phyloP scores from a whole-genome alignment of 2,888 invertebrate species.

The Pomacea canaliculata region DNA sequence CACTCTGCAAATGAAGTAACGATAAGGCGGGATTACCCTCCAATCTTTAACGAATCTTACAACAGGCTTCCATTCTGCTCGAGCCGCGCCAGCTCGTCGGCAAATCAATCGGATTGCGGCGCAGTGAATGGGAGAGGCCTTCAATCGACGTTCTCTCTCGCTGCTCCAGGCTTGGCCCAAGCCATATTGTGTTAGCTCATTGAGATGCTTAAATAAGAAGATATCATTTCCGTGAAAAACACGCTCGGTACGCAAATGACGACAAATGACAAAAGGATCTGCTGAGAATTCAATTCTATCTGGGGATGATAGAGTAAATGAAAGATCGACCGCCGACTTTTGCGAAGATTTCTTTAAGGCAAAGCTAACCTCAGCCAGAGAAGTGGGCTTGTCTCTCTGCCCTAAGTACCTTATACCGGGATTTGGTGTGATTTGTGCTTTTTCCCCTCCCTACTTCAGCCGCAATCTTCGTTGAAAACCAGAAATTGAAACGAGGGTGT shows the following conservation, averaged over 20 bases:
- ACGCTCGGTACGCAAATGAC: constrained; percentile 36
- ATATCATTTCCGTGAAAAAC: constrained; percentile 39
- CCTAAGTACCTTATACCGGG: constrained; percentile 16
- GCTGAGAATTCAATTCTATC: constrained; percentile 35
- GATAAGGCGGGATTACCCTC: constrained; percentile 39
- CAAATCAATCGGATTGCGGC: constrained; percentile 17
- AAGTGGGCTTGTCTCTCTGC: not conserved
- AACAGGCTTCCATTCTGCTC: constrained; percentile 29
- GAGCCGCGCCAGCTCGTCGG: constrained; percentile 11
- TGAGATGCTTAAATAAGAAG: constrained; percentile 32
- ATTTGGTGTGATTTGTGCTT: constrained; percentile 14
- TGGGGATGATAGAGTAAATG: constrained; percentile 35
- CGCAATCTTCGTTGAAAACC: not conserved
- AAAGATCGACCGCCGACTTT: constrained; percentile 26
- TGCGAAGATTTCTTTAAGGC: constrained; percentile 4
- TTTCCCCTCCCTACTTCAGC: not conserved
- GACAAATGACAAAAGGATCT: constrained; percentile 38
- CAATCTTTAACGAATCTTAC: constrained; percentile 37
- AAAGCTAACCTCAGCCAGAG: constrained; percentile 4
- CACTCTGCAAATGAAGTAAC: constrained; percentile 41
- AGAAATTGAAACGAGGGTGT: constrained; percentile 12
- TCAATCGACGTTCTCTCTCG: constrained; percentile 4
- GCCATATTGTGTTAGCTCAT: constrained; percentile 25
- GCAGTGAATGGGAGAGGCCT: constrained; percentile 17
- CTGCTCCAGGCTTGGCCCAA: constrained; percentile 3